Conservation (phyloP, 92 coral and sea anemone species). For the Palythoa caribaeorum region DNA sequence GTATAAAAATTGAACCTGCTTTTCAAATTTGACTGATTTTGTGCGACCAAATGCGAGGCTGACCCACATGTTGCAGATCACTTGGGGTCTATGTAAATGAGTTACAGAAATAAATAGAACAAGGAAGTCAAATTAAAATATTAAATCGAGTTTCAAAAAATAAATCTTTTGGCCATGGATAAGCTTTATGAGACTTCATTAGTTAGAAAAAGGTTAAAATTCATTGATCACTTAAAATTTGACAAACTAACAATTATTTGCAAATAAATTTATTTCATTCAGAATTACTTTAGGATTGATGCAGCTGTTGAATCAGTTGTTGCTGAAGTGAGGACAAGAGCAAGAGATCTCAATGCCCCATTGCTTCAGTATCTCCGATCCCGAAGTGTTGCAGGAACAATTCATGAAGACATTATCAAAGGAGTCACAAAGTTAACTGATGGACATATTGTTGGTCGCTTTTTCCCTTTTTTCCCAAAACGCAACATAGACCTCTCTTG, state of each 20-base stretch:
- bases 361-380: conserved; percentile 73
- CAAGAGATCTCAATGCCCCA: conserved; percentile 77
- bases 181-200: neutral
- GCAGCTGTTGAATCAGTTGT: conserved; percentile 46
- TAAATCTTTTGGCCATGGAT: neutral
- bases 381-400: conserved; percentile 84
- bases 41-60: too few species aligned
- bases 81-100: too few species aligned
- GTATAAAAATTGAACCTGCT: too few species aligned
- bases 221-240: too few species aligned
- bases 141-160: too few species aligned
- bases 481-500: conserved; percentile 60
- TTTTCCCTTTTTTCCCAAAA: conserved; percentile 77
- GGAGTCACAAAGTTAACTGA: conserved; percentile 67
- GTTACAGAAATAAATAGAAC: too few species aligned
- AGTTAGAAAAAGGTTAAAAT: too few species aligned
- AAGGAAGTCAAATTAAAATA: too few species aligned
- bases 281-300: conserved; percentile 46
- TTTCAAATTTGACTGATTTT: too few species aligned
- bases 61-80: too few species aligned
- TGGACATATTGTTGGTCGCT: conserved; percentile 65
- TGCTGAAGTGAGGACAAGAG: conserved; percentile 69
- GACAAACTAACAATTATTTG: neutral
- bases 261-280: neutral
- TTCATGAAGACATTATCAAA: conserved; percentile 67